phyloP scores from a whole-genome alignment of 2,797 vertebrate species.

The Poeciliopsis presidionis region DNA sequence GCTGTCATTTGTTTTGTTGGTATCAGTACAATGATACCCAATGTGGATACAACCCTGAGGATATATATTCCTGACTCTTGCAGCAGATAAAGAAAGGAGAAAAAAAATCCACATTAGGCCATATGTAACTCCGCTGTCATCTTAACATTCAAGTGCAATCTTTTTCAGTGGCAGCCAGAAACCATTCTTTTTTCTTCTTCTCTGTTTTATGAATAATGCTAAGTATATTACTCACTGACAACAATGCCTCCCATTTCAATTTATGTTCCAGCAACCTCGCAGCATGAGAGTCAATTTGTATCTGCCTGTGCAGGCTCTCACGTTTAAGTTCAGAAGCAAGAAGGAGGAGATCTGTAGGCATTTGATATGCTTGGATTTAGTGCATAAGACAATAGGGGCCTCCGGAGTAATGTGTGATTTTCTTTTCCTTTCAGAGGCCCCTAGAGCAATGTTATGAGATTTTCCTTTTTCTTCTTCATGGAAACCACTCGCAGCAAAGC shows the following conservation, averaged over 20 bases:
- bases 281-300: constrained; percentile 81
- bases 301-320: constrained; percentile 79
- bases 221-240: constrained; percentile 85
- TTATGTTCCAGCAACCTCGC: constrained; percentile 80
- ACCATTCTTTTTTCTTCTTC: constrained; percentile 79
- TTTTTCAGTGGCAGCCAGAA: constrained; percentile 58
- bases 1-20: constrained; percentile 75
- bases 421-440: constrained; percentile 67
- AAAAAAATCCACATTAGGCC: constrained; percentile 63
- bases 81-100: constrained; percentile 64
- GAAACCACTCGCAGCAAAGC: constrained; percentile 75
- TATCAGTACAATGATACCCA: constrained; percentile 76
- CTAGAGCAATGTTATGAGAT: constrained; percentile 74
- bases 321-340: constrained; percentile 67
- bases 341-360: constrained; percentile 73
- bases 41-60: constrained; percentile 64
- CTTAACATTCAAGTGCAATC: constrained; percentile 61
- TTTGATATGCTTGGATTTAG: constrained; percentile 78
- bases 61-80: constrained; percentile 79
- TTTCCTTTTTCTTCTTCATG: constrained; percentile 59
- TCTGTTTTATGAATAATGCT: constrained; percentile 82
- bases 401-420: constrained; percentile 72
- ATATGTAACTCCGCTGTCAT: constrained; percentile 78
- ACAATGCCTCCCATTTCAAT: constrained; percentile 77
- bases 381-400: constrained; percentile 74